Percentiles rank a stretch among this genome's conserved stretches.
phyloP scores from a whole-genome alignment of 2,113 vertebrate species.

The Corynorhinus townsendii region DNA sequence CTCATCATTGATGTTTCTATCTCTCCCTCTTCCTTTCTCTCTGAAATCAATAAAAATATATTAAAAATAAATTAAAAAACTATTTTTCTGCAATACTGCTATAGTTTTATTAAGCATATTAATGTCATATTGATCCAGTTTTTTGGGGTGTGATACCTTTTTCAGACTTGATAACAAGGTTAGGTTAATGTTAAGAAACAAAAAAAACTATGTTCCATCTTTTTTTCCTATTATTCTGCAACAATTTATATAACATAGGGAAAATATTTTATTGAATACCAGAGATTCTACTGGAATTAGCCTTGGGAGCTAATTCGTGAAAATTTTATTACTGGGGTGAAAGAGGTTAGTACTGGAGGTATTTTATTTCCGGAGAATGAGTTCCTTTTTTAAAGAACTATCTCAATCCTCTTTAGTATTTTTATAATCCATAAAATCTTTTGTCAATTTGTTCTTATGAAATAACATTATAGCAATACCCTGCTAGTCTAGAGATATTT shows the following conservation, averaged over 20 bases:
- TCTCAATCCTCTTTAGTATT: background rate
- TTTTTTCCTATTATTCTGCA: background rate
- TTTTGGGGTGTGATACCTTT: background rate
- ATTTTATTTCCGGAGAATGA: constrained; percentile 13
- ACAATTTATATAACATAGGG: background rate
- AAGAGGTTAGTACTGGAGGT: background rate
- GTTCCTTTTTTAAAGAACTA: background rate
- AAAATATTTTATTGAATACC: background rate
- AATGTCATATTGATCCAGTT: background rate
- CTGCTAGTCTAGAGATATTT: background rate
- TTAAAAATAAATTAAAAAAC: too few relatives aligned
- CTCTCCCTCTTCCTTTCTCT: too few relatives aligned
- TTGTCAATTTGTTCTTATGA: constrained; percentile 7
- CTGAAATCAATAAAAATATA: too few relatives aligned
- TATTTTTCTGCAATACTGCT: background rate
- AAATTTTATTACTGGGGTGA: background rate
- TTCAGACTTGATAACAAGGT: background rate
- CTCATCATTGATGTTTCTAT: too few relatives aligned
- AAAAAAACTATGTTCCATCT: background rate
- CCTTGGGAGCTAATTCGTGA: background rate
- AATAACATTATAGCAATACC: background rate
- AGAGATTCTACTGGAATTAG: background rate
- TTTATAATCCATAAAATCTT: constrained; percentile 15
- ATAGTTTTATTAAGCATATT: background rate
- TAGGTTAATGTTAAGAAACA: constrained; percentile 22